These are phyloP conservation scores for Andinoacara biseriatus DNA, from an alignment of 2,113 vertebrate species.

Conservation along the genomic window DNA sequence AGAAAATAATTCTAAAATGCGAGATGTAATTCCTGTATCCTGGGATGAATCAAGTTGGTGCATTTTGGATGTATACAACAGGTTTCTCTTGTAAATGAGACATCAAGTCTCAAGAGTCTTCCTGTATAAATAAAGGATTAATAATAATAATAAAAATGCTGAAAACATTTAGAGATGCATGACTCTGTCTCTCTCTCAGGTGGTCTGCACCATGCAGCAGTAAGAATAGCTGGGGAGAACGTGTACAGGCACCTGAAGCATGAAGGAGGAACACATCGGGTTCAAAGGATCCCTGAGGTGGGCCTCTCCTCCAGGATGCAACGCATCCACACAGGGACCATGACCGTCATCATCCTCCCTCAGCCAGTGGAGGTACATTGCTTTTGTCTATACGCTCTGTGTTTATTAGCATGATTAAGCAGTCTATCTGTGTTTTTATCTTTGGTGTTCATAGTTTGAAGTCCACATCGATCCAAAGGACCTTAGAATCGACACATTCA, in stretches of 20 bases:
- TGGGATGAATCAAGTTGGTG: no score
- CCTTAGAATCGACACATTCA: constrained; percentile 91
- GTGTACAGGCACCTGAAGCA: constrained; percentile 89
- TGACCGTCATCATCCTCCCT: constrained; percentile 91
- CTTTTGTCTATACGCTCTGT: background rate
- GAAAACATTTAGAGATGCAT: background rate
- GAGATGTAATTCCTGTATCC: no score
- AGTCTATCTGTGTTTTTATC: background rate
- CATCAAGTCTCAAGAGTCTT: no score
- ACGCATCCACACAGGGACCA: constrained; percentile 95
- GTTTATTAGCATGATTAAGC: background rate
- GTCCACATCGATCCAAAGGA: constrained; percentile 88
- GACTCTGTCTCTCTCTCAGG: constrained; percentile 74
- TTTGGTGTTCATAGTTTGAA: constrained; percentile 79
- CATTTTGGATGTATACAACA: no score
- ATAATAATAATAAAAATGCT: no score
- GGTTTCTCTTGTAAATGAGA: no score
- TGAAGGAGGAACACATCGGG: constrained; percentile 93
- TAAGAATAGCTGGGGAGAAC: constrained; percentile 85
- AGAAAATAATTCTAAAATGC: no score
- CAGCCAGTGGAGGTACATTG: constrained; percentile 86
- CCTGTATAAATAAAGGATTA: no score
- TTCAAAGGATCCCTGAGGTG: constrained; percentile 92
- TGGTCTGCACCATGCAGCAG: constrained; percentile 91
- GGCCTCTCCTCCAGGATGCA: constrained; percentile 96